phyloP scores from a whole-genome alignment of 1,140 invertebrate species.

The Cotesia chilonis region DNA sequence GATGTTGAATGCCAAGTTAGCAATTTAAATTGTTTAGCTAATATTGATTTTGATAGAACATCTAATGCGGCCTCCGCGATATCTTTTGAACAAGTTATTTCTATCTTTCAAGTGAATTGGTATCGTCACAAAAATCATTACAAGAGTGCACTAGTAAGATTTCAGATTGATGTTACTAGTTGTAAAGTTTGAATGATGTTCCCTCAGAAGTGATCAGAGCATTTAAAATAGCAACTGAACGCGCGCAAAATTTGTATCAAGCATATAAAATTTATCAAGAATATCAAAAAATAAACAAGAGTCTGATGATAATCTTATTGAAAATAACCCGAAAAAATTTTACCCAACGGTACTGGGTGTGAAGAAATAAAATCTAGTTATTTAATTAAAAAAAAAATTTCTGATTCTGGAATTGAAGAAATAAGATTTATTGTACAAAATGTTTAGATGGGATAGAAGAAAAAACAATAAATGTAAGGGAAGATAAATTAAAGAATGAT shows the following conservation, averaged over 20 bases:
- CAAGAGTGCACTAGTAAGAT: not conserved
- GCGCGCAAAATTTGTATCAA: constrained; percentile 41
- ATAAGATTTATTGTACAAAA: constrained; percentile 20
- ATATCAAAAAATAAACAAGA: constrained; percentile 29
- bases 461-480: constrained; percentile 8
- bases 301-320: constrained; percentile 10
- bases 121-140: constrained; percentile 6
- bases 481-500: not conserved
- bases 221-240: constrained; percentile 38
- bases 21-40: constrained; percentile 13
- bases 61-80: not conserved
- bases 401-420: constrained; percentile 7
- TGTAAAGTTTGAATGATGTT: constrained; percentile 12
- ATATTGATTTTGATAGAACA: constrained; percentile 9
- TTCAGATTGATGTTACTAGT: not conserved
- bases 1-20: constrained; percentile 5
- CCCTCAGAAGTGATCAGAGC: constrained; percentile 35
- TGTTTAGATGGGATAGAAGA: constrained; percentile 26
- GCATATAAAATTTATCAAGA: constrained; percentile 38
- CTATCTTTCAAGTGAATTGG: constrained; percentile 12
- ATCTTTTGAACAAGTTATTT: constrained; percentile 1
- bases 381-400: constrained; percentile 13
- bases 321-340: not conserved
- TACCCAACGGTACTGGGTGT: not conserved
- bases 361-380: not conserved